Evolutionary conservation across 2,797 vertebrate genomes (phyloP).

Genomic region (Dendrocincla tyrannina): DNA sequence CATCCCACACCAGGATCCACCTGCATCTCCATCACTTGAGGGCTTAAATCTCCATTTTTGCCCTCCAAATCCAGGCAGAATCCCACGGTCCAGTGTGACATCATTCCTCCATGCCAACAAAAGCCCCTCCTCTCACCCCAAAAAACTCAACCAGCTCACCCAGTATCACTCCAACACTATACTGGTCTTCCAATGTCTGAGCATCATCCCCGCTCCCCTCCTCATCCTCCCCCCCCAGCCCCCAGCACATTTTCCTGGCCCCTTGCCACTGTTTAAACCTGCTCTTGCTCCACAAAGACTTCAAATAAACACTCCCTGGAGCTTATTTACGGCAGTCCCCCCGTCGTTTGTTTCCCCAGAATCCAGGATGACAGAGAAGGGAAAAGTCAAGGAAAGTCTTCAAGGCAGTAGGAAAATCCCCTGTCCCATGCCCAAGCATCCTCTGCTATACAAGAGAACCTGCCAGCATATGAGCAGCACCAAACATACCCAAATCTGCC

Average conservation of each 20-base stretch:
- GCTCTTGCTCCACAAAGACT: slow-evolving; percentile 13
- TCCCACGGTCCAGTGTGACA: fast-evolving
- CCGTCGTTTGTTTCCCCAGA: neutral
- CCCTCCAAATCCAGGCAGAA: neutral
- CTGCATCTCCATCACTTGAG: neutral
- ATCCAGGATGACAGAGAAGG: neutral
- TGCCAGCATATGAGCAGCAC: neutral
- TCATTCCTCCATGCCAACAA: neutral
- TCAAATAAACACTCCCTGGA: slow-evolving; percentile 59
- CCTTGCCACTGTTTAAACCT: slow-evolving; percentile 49
- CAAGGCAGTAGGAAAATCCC: neutral
- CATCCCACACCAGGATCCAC: neutral
- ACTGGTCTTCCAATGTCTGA: fast-evolving
- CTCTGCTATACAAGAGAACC: neutral
- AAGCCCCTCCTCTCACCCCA: neutral
- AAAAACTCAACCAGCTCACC: neutral
- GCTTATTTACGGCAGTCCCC: neutral
- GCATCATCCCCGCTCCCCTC: neutral
- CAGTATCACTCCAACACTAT: neutral
- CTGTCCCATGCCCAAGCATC: neutral
- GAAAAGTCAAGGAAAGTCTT: neutral
- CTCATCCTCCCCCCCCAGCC: neutral
- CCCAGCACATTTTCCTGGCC: slow-evolving; percentile 32
- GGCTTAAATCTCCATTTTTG: neutral
- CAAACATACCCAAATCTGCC: neutral